These are phyloP conservation scores for Spinus olivaceus DNA, from an alignment of 2,797 vertebrate genomes.

Conservation along the genomic window DNA sequence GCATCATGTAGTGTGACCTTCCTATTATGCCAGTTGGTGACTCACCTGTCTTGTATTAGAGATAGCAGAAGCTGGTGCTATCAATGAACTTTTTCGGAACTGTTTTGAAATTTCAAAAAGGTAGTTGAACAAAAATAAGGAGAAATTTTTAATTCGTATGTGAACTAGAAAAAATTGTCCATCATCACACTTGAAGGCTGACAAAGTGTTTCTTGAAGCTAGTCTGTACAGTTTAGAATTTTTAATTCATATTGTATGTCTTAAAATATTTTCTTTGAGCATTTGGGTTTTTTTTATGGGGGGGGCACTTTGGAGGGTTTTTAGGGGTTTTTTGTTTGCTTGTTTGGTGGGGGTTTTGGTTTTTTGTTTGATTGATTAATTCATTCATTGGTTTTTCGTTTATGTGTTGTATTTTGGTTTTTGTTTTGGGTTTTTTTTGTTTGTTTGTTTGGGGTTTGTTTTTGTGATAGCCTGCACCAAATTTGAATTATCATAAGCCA, in stretches of 20 bases:
- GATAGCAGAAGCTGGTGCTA: not conserved
- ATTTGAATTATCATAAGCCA: not conserved
- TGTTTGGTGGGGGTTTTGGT: not conserved
- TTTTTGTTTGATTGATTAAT: not conserved
- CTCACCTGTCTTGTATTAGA: not conserved
- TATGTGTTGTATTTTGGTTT: not conserved
- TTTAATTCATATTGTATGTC: fast-evolving
- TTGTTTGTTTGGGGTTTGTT: not conserved
- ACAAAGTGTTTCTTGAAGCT: not conserved
- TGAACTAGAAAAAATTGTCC: not conserved
- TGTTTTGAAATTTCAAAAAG: not conserved
- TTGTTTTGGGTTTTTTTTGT: not conserved
- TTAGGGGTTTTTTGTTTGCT: too few species aligned
- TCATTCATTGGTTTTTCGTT: not conserved
- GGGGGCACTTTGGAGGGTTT: not conserved
- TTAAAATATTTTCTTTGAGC: not conserved
- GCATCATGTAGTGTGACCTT: not conserved
- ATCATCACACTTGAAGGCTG: not conserved
- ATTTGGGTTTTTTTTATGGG: too few species aligned
- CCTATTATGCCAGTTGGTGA: not conserved
- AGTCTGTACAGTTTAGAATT: not conserved
- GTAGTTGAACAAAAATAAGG: not conserved
- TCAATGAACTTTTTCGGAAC: not conserved
- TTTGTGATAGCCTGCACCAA: not conserved
- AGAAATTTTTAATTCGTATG: not conserved